Conservation (phyloP, 2,797 vertebrate genomes). For the Scarus forsteni region DNA sequence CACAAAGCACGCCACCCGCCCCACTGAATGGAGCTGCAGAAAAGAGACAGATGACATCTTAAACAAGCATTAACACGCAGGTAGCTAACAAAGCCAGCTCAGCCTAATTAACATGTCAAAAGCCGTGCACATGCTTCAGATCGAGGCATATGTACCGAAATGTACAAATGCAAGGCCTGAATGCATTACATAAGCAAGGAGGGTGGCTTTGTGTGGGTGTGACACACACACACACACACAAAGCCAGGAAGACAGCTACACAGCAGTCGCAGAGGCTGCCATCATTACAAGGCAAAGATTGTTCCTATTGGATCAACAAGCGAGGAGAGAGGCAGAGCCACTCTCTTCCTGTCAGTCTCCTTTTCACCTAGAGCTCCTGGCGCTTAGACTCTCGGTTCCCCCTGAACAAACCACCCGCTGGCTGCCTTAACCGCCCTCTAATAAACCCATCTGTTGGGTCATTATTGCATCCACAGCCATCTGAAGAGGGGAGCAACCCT, state of each 20-base stretch:
- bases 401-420: constrained; percentile 80
- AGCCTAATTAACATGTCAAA: constrained; percentile 78
- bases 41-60: constrained; percentile 79
- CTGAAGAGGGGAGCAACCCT: constrained; percentile 74
- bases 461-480: constrained; percentile 81
- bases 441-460: constrained; percentile 88
- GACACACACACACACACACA: constrained; percentile 43
- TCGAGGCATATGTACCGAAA: constrained; percentile 57
- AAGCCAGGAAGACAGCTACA: constrained; percentile 9
- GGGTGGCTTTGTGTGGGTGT: constrained; percentile 63
- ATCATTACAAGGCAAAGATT: constrained; percentile 39
- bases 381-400: constrained; percentile 53
- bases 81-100: constrained; percentile 74
- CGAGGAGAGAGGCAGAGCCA: constrained; percentile 48
- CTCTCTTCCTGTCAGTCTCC: constrained; percentile 57
- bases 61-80: constrained; percentile 77
- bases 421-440: constrained; percentile 82
- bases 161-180: constrained; percentile 50
- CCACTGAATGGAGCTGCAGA: constrained; percentile 56
- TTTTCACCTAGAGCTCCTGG: constrained; percentile 69
- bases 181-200: constrained; percentile 49
- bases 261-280: constrained; percentile 15
- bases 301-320: constrained; percentile 53
- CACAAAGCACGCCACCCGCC: constrained; percentile 65
- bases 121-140: constrained; percentile 46